Evolutionary conservation across 2,113 vertebrate genomes (phyloP), one percentile per base, ranked within the genome.

Genomic region (Lophochroa leadbeateri): DNA sequence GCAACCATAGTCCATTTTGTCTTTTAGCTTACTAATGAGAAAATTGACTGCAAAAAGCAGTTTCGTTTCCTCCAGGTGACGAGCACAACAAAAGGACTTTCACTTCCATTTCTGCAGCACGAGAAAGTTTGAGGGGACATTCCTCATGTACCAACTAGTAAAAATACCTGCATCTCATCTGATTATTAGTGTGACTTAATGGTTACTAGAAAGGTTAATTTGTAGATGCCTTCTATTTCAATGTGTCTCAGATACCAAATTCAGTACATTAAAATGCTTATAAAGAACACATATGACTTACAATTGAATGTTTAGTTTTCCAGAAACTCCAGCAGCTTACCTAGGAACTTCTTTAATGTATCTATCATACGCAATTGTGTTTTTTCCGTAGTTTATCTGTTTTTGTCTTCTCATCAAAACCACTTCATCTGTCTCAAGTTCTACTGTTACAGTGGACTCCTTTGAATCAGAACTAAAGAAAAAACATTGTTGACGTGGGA

Each of bases 371-470:
- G 99, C 99, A 33, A 99, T 97, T 0, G 99, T 99, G 97, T 99
- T 99, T 96, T 99, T 99, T 9, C 99, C 99, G 2, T 99, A 99
- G 96, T 98, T 99, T 72, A 99, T 99, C 97, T 99, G 99, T 84
- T 99, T 99, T 90, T 99, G 99, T 75, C 99, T 98, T 63, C 99
- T 98, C 96, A 99, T 98, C 72, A 99, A 96, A 75, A 99, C 98
- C 8, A 97, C 96, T 78, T 99, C 99, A 35, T 99, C 99, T 0
- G 98, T 99, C 96, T 99, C 99, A n/a, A 99, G 96, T 70, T 99
- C 99, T 76, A 96, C 93, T 2, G 97, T 43, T 10, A 61, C 92
- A 3, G 90, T 33, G 17, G 98, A 98, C 50, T 99, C 99, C 97
- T 98, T 99, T 46, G 99, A 99, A 96, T 99, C 99, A 39, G 99